Conservation (phyloP, 2,113 vertebrate species). For the Syngnathus floridae region DNA sequence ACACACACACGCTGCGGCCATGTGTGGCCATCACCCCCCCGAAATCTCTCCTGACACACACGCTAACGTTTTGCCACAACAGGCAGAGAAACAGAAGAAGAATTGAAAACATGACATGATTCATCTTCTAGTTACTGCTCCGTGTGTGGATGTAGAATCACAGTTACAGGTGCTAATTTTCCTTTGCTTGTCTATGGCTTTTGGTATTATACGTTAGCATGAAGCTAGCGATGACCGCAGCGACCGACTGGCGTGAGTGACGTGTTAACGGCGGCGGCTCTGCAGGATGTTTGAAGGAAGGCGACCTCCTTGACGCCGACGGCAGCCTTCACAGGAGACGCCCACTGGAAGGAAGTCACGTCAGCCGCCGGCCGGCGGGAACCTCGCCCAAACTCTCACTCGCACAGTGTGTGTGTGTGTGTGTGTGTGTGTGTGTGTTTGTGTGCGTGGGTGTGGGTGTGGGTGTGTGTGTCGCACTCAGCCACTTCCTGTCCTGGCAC, state of each 20-base stretch:
- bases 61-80: too few relatives aligned
- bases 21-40: background rate
- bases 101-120: too few relatives aligned
- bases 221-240: background rate
- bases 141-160: too few relatives aligned
- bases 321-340: background rate
- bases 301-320: background rate
- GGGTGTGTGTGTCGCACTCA: background rate
- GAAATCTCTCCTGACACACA: background rate
- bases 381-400: conserved; percentile 25
- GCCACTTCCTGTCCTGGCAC: conserved; percentile 28
- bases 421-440: background rate
- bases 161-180: too few relatives aligned
- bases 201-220: too few relatives aligned
- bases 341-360: conserved; percentile 22
- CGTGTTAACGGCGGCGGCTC: background rate
- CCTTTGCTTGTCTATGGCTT: too few relatives aligned
- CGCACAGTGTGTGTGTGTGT: conserved; percentile 9
- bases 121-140: too few relatives aligned
- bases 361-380: conserved; percentile 4
- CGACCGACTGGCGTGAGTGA: background rate
- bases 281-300: conserved; percentile 5
- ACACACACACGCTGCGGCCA: conserved; percentile 19
- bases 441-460: background rate
- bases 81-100: too few relatives aligned